Conservation (phyloP, 2,113 vertebrate species). For the Microtus montanus region DNA sequence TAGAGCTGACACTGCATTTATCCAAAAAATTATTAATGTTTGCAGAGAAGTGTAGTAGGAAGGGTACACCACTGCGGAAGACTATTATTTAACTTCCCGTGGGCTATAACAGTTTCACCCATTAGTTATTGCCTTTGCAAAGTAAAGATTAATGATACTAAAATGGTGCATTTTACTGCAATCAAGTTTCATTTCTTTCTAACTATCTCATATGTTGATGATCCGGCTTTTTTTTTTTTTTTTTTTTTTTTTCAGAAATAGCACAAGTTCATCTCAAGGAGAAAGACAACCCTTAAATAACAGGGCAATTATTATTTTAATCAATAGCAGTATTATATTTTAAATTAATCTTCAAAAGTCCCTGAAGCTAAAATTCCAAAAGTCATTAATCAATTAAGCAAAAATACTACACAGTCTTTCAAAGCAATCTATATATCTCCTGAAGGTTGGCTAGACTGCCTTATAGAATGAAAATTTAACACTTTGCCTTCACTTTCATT, state of each 20-base stretch:
- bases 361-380: conserved; percentile 73
- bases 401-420: conserved; percentile 71
- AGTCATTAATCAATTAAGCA: conserved; percentile 79
- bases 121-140: conserved; percentile 54
- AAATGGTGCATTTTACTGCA: conserved; percentile 64
- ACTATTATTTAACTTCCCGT: conserved; percentile 38
- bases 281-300: conserved; percentile 72
- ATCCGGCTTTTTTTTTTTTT: conserved; percentile 14
- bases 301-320: conserved; percentile 76
- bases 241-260: conserved; percentile 12
- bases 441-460: conserved; percentile 61
- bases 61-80: neutral
- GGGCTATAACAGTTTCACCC: conserved; percentile 8
- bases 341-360: conserved; percentile 76
- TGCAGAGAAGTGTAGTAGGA: neutral
- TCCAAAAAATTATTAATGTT: conserved; percentile 55
- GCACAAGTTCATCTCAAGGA: conserved; percentile 75
- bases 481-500: neutral
- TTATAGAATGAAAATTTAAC: conserved; percentile 45
- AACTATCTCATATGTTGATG: conserved; percentile 63
- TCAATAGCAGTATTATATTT: conserved; percentile 74
- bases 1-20: conserved; percentile 69
- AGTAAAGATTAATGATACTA: conserved; percentile 66
- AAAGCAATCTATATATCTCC: conserved; percentile 56
- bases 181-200: conserved; percentile 44